Base-by-base conservation (phyloP, 2,888 invertebrate species). In the Megalurothrips usitatus region DNA sequence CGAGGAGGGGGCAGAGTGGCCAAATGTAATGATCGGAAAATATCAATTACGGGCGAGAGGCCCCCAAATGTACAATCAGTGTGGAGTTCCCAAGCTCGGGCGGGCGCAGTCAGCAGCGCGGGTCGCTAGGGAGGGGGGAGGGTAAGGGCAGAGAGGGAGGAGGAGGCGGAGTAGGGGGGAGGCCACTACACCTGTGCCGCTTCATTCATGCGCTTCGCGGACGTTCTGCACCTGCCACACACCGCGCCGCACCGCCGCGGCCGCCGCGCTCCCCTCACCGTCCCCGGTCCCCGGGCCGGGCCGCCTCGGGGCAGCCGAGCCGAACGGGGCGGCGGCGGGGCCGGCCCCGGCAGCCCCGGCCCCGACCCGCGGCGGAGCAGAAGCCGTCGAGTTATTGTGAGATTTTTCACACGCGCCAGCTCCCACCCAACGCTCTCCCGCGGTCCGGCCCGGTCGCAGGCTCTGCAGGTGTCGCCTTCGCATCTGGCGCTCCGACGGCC, bases 141-240 rank as follows among this genome's bases (percentile, higher is more conserved):
- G n/a, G n/a, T n/a, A n/a, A n/a, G 68, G 68, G 68, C 1, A 10
- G 68, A 23, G 63, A n/a, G 14, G 58, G 58, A 17, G 58, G 58
- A 17, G 58, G 8, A 12, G 68, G 12, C 10, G 68, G 26, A 23
- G 68, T 23, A 26, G 68, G n/a, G 23, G 68, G 23, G 12, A 26
- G 68, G 11, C 23, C 58, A 58, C 68, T 26, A 75, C 68, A 75
- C 68, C 68, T 75, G 68, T 75, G 68, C 68, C 68, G 68, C 68
- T 75, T 75, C 68, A 75, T 75, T 75, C 68, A 75, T 75, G 68
- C 58, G 68, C 58, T n/a, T 6, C 58, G 58, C 58, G 17, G 68
- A 75, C 12, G 68, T 26, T 26, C 68, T 75, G 68, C 68, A 75
- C 68, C 68, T 75, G 68, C 68, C 68, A 68, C n/a, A 12, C 49